These are phyloP conservation scores for Anthopleura xanthogrammica DNA, from an alignment of 92 coral and sea anemone species.

Conservation along the genomic window DNA sequence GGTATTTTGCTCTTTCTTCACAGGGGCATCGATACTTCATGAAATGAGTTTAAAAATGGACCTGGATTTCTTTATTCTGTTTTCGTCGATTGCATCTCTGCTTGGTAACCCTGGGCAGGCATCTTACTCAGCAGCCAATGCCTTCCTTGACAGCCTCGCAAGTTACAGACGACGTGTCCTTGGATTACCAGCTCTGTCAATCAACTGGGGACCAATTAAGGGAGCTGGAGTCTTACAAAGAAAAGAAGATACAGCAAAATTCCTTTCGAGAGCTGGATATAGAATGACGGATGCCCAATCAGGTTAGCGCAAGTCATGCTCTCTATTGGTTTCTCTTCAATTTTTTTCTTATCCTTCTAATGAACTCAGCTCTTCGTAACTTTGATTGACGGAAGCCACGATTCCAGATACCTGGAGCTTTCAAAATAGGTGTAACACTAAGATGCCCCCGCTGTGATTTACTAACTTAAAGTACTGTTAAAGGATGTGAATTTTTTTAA, in stretches of 20 bases:
- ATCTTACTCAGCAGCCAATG: conserved; percentile 74
- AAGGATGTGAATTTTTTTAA: too few species aligned
- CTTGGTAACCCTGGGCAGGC: conserved; percentile 71
- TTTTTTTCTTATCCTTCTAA: too few species aligned
- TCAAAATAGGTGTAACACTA: too few species aligned
- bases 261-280: conserved; percentile 52
- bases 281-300: conserved; percentile 41
- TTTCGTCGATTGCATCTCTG: conserved; percentile 74
- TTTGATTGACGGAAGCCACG: too few species aligned
- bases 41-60: conserved; percentile 75
- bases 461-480: too few species aligned
- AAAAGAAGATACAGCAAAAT: conserved; percentile 35
- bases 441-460: too few species aligned
- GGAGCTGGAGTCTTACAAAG: conserved; percentile 77
- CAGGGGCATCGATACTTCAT: conserved; percentile 74
- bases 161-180: conserved; percentile 66
- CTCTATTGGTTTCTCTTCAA: conserved; percentile 10
- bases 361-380: too few species aligned
- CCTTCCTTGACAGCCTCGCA: conserved; percentile 69
- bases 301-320: not conserved
- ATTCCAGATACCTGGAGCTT: too few species aligned
- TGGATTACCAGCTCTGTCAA: conserved; percentile 72
- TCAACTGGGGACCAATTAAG: conserved; percentile 85
- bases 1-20: not conserved
- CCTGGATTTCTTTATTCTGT: conserved; percentile 83